Conservation (phyloP, 1,140 invertebrate species). For the Drosophila busckii region DNA sequence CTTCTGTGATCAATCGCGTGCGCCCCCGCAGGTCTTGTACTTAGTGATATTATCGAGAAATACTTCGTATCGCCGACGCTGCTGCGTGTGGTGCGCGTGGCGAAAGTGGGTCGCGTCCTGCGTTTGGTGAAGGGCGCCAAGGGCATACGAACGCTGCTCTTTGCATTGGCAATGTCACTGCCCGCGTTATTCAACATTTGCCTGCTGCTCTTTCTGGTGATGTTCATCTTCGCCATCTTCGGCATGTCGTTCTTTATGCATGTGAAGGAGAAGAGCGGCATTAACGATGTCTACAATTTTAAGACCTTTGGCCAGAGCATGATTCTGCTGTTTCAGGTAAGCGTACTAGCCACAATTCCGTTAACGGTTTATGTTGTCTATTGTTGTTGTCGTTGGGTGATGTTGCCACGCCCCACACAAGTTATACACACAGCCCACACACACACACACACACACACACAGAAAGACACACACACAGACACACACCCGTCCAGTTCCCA, state of each 20-base stretch:
- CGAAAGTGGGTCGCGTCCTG: slow-evolving; percentile 97
- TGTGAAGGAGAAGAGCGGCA: slow-evolving; percentile 94
- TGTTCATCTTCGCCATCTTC: slow-evolving; percentile 99
- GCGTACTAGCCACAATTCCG: slow-evolving; percentile 72
- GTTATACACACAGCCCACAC: background rate
- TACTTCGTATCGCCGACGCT: slow-evolving; percentile 98
- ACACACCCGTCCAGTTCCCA: slow-evolving; percentile 1
- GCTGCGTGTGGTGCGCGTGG: slow-evolving; percentile 97
- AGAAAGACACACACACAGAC: background rate
- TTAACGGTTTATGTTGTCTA: slow-evolving; percentile 79
- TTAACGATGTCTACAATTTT: slow-evolving; percentile 99
- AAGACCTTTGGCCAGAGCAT: slow-evolving; percentile 99
- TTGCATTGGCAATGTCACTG: slow-evolving; percentile 98
- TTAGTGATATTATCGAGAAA: slow-evolving; percentile 97
- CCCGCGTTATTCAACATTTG: slow-evolving; percentile 99
- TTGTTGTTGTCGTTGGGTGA: slow-evolving; percentile 79
- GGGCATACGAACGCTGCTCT: slow-evolving; percentile 97
- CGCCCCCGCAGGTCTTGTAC: slow-evolving; percentile 87
- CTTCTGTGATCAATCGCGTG: background rate
- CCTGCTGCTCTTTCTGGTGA: slow-evolving; percentile 96
- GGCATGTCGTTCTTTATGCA: slow-evolving; percentile 99
- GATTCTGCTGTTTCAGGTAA: slow-evolving; percentile 97
- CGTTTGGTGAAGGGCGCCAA: slow-evolving; percentile 98
- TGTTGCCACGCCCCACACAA: slow-evolving; percentile 59
- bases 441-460: background rate